Conservation (phyloP, 2,113 vertebrate species). For the Seriola aureovittata region DNA sequence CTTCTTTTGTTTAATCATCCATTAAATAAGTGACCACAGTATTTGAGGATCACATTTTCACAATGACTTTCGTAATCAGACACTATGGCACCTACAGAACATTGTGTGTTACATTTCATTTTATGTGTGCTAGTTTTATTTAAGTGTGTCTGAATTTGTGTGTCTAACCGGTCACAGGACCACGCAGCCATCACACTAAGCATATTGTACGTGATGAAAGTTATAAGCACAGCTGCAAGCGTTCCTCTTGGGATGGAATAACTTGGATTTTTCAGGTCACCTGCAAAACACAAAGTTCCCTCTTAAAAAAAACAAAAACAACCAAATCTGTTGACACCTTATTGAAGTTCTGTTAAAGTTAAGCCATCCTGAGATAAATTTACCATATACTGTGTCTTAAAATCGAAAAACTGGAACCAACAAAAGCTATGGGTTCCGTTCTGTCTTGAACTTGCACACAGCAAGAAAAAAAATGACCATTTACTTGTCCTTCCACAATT, state of each 20-base stretch:
- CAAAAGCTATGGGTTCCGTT: not conserved
- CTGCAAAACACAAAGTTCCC: slow-evolving; percentile 66
- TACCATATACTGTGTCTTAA: not conserved
- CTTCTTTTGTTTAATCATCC: not conserved
- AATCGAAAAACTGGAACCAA: not conserved
- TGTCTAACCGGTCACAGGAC: slow-evolving; percentile 87
- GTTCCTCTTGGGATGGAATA: slow-evolving; percentile 91
- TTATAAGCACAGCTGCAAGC: slow-evolving; percentile 88
- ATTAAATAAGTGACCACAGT: not conserved
- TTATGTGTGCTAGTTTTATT: not conserved
- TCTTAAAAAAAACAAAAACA: not conserved
- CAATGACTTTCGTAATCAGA: not conserved
- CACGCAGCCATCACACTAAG: slow-evolving; percentile 86
- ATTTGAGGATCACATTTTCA: not conserved
- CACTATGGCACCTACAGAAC: not conserved
- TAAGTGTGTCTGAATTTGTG: not conserved
- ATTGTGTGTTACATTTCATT: not conserved
- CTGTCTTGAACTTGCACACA: not conserved
- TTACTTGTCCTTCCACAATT: not conserved
- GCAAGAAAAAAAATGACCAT: not conserved
- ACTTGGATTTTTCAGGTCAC: slow-evolving; percentile 89
- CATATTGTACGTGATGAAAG: slow-evolving; percentile 89
- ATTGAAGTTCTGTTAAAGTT: not conserved
- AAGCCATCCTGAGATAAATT: not conserved
- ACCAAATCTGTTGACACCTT: not conserved